Evolutionary conservation across 2,888 invertebrate species (phyloP).

Genomic region (Parasteatoda lunata): DNA sequence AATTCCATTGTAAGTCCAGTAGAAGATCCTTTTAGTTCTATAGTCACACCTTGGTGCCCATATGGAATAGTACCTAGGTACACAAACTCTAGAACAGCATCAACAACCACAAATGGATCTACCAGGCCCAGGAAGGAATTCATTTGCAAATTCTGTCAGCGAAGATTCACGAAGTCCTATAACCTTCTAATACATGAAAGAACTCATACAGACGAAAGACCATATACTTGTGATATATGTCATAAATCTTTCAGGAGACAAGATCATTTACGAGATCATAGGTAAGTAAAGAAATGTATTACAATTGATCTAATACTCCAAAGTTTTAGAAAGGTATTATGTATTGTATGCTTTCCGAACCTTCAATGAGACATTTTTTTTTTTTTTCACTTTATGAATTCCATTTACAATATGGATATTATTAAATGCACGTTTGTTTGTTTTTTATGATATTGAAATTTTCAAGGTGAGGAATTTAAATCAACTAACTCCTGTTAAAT

Average conservation of each 20-base stretch:
- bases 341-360: not conserved
- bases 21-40: slow-evolving; percentile 40
- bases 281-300: slow-evolving; percentile 78
- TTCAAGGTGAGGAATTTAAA: too few species aligned
- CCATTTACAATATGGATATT: too few species aligned
- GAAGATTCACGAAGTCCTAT: slow-evolving; percentile 99
- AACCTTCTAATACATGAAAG: slow-evolving; percentile 97
- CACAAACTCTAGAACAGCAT: slow-evolving; percentile 14
- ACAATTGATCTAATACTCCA: not conserved
- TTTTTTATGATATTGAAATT: too few species aligned
- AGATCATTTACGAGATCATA: slow-evolving; percentile 94
- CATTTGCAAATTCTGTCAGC: slow-evolving; percentile 97
- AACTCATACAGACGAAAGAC: slow-evolving; percentile 97
- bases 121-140: slow-evolving; percentile 95
- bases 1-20: slow-evolving; percentile 7
- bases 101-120: slow-evolving; percentile 33
- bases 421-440: too few species aligned
- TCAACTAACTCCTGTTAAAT: too few species aligned
- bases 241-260: slow-evolving; percentile 97
- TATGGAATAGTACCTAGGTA: slow-evolving; percentile 20
- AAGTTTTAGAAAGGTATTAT: not conserved
- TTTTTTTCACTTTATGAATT: too few species aligned
- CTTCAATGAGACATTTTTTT: too few species aligned
- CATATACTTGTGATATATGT: slow-evolving; percentile 98
- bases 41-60: slow-evolving; percentile 45